Evolutionary conservation across 2,888 invertebrate species (phyloP).

Genomic region (Pilophorus perplexus): DNA sequence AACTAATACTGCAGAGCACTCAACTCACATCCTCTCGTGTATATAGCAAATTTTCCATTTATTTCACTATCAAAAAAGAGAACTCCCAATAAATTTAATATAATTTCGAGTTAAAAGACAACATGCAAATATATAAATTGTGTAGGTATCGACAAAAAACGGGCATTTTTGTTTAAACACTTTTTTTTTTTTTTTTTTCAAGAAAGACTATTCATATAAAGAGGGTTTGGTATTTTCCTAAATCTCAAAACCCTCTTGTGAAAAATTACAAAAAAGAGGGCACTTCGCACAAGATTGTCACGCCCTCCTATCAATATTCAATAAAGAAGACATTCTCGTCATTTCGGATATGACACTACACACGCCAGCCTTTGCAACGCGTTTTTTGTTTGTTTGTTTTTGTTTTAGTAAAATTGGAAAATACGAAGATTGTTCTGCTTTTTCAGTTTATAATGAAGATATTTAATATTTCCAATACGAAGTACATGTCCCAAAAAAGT

Average conservation of each 20-base stretch:
- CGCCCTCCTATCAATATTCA: no score
- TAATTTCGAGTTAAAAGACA: conserved; percentile 18
- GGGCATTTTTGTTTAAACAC: conserved; percentile 10
- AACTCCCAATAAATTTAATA: conserved; percentile 15
- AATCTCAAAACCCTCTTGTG: no score
- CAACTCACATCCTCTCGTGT: conserved; percentile 2
- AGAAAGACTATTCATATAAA: conserved; percentile 29
- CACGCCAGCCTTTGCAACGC: no score
- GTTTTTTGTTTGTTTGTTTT: no score
- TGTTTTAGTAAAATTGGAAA: conserved; percentile 4
- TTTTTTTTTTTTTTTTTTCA: conserved; percentile 2
- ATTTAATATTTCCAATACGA: conserved; percentile 8
- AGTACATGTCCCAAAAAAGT: no score
- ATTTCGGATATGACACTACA: no score
- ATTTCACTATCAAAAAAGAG: background rate
- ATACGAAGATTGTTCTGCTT: conserved; percentile 26
- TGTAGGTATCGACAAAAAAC: conserved; percentile 10
- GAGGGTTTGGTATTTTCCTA: no score
- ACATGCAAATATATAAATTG: conserved; percentile 27
- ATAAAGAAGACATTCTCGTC: no score
- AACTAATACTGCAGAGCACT: conserved; percentile 28
- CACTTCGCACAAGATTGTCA: no score
- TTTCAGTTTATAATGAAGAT: background rate
- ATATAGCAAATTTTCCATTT: conserved; percentile 3
- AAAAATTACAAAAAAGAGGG: no score